Evolutionary conservation across 2,113 vertebrate genomes (phyloP).

Genomic region (Clarias gariepinus): DNA sequence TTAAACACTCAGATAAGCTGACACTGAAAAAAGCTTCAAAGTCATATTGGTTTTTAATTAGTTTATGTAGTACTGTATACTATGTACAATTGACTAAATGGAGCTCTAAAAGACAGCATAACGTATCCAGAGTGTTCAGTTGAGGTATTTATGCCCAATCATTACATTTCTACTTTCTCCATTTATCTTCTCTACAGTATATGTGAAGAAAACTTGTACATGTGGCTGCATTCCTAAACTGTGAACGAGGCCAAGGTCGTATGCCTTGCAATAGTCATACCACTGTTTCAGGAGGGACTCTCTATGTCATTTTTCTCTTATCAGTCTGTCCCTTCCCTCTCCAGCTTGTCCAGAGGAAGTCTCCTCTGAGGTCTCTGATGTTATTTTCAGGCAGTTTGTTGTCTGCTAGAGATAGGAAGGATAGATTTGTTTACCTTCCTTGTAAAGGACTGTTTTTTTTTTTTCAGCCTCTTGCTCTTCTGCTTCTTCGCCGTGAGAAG

Average conservation of each 20-base stretch:
- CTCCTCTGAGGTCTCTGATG: conserved; percentile 60
- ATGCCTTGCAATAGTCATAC: conserved; percentile 18
- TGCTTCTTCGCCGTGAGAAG: background rate
- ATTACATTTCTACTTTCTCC: background rate
- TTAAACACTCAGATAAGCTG: background rate
- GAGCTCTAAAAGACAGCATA: background rate
- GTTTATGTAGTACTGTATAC: background rate
- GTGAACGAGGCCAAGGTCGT: conserved; percentile 4
- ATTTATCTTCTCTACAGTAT: background rate
- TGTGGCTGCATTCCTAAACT: conserved; percentile 3
- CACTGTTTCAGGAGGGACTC: conserved; percentile 43
- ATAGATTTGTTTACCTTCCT: conserved; percentile 56
- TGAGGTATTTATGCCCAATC: background rate
- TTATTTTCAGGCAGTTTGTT: conserved; percentile 69
- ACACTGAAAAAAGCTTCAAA: background rate
- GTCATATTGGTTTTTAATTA: background rate
- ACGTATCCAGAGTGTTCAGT: background rate
- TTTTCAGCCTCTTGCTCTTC: background rate
- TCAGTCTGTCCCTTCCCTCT: conserved; percentile 42
- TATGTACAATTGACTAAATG: background rate
- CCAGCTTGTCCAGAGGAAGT: conserved; percentile 64
- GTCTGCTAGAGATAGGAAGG: conserved; percentile 62
- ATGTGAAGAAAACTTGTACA: background rate
- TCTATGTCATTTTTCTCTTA: conserved; percentile 32
- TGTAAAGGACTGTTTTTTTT: conserved; percentile 27